phyloP scores from a whole-genome alignment of 1,140 invertebrate species.

The Monochamus saltuarius region DNA sequence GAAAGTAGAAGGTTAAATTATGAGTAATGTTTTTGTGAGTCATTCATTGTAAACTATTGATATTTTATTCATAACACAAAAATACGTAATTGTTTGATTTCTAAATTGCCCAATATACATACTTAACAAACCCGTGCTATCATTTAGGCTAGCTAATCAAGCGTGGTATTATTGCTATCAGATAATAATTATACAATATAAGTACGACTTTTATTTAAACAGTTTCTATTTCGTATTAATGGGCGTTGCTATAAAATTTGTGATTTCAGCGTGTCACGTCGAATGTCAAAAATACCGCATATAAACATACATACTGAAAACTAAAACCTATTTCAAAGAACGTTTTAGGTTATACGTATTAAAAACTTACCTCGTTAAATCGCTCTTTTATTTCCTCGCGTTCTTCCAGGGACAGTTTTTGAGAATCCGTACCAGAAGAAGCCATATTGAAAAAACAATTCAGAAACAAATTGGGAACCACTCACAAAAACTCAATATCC shows the following conservation, averaged over 20 bases:
- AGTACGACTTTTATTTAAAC: constrained; percentile 5
- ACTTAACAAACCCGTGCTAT: too few species aligned
- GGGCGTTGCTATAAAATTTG: background rate
- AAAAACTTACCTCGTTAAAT: constrained; percentile 41
- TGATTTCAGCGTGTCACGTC: constrained; percentile 5
- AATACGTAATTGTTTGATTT: too few species aligned
- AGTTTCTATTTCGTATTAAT: constrained; percentile 2
- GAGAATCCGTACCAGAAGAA: constrained; percentile 27
- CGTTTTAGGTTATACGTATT: constrained; percentile 5
- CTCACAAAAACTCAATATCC: constrained; percentile 1
- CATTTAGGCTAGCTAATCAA: too few species aligned
- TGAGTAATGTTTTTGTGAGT: too few species aligned
- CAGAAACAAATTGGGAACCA: too few species aligned
- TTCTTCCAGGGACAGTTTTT: constrained; percentile 42
- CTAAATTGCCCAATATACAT: too few species aligned
- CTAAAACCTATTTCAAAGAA: background rate
- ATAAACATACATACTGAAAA: too few species aligned
- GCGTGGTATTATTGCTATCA: too few species aligned
- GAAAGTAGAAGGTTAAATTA: too few species aligned
- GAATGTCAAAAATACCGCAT: background rate
- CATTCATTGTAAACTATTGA: too few species aligned
- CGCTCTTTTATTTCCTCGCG: constrained; percentile 47
- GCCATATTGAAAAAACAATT: constrained; percentile 27
- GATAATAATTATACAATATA: background rate
- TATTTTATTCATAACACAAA: too few species aligned